Conservation (phyloP, 1,140 invertebrate genomes). For the Trachymyrmex septentrionalis region DNA sequence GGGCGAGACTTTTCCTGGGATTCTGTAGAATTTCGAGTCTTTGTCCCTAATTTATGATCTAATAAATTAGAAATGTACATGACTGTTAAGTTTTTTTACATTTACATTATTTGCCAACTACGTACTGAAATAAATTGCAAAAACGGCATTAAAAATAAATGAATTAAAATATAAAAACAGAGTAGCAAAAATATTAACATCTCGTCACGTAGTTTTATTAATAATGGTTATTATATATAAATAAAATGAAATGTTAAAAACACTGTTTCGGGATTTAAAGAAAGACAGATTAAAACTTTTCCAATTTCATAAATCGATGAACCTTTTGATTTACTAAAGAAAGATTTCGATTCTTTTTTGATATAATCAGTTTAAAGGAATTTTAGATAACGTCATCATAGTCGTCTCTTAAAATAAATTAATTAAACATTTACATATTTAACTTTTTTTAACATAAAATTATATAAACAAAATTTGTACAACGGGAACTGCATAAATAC, state of each 20-base stretch:
- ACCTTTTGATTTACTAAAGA: neutral
- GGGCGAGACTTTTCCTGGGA: neutral
- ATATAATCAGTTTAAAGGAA: neutral
- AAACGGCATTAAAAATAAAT: neutral
- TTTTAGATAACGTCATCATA: neutral
- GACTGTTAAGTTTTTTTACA: neutral
- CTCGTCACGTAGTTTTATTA: neutral
- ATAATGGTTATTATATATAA: conserved; percentile 11
- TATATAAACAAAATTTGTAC: neutral
- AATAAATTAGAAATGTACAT: conserved; percentile 28
- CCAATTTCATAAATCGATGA: conserved; percentile 35
- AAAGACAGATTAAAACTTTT: conserved; percentile 51
- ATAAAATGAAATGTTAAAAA: conserved; percentile 14
- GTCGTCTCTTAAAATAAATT: neutral
- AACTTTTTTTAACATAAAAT: neutral
- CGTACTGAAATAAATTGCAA: neutral
- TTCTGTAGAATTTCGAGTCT: neutral
- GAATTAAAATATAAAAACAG: neutral
- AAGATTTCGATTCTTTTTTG: conserved; percentile 4
- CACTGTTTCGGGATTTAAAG: neutral
- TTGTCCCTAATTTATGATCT: conserved; percentile 17
- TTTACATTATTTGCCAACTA: neutral
- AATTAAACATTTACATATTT: neutral
- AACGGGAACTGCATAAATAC: neutral
- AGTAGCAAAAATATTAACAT: neutral